Percentiles rank a stretch among this genome's conserved stretches.
phyloP scores from a whole-genome alignment of 2,113 vertebrate species.

The Callopanchax toddi region DNA sequence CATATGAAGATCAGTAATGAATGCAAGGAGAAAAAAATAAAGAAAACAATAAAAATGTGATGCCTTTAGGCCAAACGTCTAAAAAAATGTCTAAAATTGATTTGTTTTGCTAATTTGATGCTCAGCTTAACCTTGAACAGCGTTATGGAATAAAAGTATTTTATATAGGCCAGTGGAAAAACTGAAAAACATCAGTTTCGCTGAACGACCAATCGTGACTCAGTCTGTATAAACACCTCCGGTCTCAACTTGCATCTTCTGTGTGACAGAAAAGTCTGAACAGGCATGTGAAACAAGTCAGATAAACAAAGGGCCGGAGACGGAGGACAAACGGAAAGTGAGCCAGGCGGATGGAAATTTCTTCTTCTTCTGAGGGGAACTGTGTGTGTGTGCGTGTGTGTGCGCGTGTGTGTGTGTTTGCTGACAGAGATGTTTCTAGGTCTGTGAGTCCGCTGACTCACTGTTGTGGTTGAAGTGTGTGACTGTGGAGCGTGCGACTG shows the following conservation, averaged over 20 bases:
- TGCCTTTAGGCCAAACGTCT: no score
- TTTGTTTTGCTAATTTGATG: no score
- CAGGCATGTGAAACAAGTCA: constrained; percentile 20
- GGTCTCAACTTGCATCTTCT: neutral
- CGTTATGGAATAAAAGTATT: no score
- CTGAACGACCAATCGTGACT: constrained; percentile 30
- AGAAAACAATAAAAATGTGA: no score
- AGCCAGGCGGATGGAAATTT: constrained; percentile 51
- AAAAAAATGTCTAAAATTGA: neutral
- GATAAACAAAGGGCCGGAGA: constrained; percentile 3
- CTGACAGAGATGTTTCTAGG: constrained; percentile 52
- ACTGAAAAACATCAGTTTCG: constrained; percentile 30
- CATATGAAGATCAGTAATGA: no score
- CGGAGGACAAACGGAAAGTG: constrained; percentile 41
- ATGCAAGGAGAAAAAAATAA: no score
- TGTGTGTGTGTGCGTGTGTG: constrained; percentile 15
- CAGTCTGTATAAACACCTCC: constrained; percentile 45
- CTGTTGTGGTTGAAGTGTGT: constrained; percentile 55
- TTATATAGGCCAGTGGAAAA: constrained; percentile 28
- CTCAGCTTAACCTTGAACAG: no score
- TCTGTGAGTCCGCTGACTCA: constrained; percentile 65
- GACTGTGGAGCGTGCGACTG: constrained; percentile 46
- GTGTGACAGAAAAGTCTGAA: constrained; percentile 15
- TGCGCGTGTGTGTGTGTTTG: constrained; percentile 39
- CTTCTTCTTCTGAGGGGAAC: constrained; percentile 12